Percentiles rank a stretch among this genome's conserved stretches.
phyloP scores from a whole-genome alignment of 1,140 invertebrate genomes.

The Euglossa dilemma region DNA sequence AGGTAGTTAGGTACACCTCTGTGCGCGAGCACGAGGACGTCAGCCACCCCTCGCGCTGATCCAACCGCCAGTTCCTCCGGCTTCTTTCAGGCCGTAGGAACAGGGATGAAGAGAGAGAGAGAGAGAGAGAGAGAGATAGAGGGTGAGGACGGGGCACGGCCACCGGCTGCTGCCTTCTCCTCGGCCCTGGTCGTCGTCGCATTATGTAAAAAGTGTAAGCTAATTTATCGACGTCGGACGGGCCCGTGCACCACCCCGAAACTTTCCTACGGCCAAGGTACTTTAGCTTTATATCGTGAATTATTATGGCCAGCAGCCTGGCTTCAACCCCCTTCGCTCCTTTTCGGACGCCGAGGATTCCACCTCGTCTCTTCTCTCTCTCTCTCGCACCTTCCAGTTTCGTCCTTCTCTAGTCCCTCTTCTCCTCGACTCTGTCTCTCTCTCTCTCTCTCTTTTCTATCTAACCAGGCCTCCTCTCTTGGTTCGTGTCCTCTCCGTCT shows the following conservation, averaged over 20 bases:
- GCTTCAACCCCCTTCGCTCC: conserved; percentile 57
- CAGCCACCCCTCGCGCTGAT: conserved; percentile 24
- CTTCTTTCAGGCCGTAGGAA: neutral
- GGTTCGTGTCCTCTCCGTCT: conserved; percentile 3
- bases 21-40: conserved; percentile 29
- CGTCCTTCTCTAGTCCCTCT: neutral
- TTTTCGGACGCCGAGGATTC: conserved; percentile 57
- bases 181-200: conserved; percentile 53
- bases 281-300: conserved; percentile 80
- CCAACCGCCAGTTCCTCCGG: conserved; percentile 5
- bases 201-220: conserved; percentile 73
- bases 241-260: conserved; percentile 47
- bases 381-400: neutral
- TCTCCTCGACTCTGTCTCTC: conserved; percentile 7
- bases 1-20: conserved; percentile 70
- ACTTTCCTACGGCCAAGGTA: conserved; percentile 71
- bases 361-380: conserved; percentile 16
- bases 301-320: conserved; percentile 73
- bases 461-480: conserved; percentile 1
- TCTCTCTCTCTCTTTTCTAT: neutral
- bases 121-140: neutral
- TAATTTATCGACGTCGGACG: conserved; percentile 71
- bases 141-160: neutral
- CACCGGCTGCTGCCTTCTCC: conserved; percentile 23
- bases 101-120: neutral